phyloP scores from a whole-genome alignment of 2,113 vertebrate species.

The Crotalus helleri region DNA sequence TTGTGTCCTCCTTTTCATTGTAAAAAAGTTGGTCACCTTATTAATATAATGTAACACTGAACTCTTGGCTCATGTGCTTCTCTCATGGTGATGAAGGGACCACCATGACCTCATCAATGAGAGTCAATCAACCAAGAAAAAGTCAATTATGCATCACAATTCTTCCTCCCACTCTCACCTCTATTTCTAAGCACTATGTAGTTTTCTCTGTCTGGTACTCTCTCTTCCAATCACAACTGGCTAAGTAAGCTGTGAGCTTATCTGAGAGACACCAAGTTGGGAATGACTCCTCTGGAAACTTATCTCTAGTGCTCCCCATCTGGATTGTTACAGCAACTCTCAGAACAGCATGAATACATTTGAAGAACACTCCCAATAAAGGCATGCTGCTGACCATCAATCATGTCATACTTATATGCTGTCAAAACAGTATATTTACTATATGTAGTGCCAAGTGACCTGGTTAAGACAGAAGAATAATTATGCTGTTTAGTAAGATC shows the following conservation, averaged over 20 bases:
- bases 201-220: background rate
- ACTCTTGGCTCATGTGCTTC: background rate
- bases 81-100: background rate
- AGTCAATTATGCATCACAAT: background rate
- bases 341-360: background rate
- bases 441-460: constrained; percentile 44
- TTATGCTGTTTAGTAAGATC: constrained; percentile 44
- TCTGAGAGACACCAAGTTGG: background rate
- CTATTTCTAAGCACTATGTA: background rate
- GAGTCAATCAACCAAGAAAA: background rate
- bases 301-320: background rate
- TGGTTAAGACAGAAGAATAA: constrained; percentile 45
- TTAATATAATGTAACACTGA: background rate
- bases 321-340: background rate
- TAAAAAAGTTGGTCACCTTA: background rate
- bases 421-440: constrained; percentile 19
- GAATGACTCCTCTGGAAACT: background rate
- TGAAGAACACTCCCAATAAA: background rate
- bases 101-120: background rate
- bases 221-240: background rate
- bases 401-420: constrained; percentile 34
- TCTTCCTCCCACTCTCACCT: background rate
- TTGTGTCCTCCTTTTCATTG: no score
- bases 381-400: constrained; percentile 33
- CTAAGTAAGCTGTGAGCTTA: background rate